phyloP scores from a whole-genome alignment of 2,888 invertebrate genomes.

The Anaspis maculata region DNA sequence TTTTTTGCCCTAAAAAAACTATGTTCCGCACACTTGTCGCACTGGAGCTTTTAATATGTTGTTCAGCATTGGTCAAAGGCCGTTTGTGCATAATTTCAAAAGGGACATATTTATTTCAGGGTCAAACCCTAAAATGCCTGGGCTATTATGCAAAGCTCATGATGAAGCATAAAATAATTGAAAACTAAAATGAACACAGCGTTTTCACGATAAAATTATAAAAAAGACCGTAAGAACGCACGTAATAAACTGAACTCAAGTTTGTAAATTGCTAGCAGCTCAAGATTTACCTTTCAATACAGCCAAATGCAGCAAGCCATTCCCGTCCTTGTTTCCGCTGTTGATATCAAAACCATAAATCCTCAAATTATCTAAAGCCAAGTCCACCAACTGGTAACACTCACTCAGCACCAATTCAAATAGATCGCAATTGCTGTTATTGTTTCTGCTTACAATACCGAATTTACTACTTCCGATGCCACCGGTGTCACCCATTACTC shows the following conservation, averaged over 20 bases:
- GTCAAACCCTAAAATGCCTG: too few relatives aligned
- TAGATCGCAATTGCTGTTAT: constrained; percentile 1
- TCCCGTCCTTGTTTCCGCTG: constrained; percentile 18
- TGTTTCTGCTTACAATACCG: constrained; percentile 1
- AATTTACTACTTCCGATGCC: neutral
- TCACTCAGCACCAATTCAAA: constrained; percentile 1
- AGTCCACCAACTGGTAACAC: constrained; percentile 1
- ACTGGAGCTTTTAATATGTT: too few relatives aligned
- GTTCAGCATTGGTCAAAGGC: too few relatives aligned
- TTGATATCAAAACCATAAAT: constrained; percentile 22
- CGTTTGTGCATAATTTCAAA: too few relatives aligned
- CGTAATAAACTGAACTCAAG: neutral
- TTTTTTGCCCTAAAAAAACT: too few relatives aligned
- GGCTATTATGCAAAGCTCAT: too few relatives aligned
- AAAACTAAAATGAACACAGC: too few relatives aligned
- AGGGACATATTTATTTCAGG: too few relatives aligned
- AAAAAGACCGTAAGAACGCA: too few relatives aligned
- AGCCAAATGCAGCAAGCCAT: constrained; percentile 22
- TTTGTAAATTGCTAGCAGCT: constrained; percentile 1
- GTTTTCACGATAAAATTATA: too few relatives aligned
- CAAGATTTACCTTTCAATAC: constrained; percentile 18
- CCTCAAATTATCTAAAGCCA: constrained; percentile 21
- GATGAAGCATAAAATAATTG: too few relatives aligned
- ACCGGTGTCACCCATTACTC: neutral
- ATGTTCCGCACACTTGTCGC: too few relatives aligned